Evolutionary conservation across 1,140 invertebrate species (phyloP), one percentile per base, ranked within the genome.

Genomic region (Drosophila albomicans): DNA sequence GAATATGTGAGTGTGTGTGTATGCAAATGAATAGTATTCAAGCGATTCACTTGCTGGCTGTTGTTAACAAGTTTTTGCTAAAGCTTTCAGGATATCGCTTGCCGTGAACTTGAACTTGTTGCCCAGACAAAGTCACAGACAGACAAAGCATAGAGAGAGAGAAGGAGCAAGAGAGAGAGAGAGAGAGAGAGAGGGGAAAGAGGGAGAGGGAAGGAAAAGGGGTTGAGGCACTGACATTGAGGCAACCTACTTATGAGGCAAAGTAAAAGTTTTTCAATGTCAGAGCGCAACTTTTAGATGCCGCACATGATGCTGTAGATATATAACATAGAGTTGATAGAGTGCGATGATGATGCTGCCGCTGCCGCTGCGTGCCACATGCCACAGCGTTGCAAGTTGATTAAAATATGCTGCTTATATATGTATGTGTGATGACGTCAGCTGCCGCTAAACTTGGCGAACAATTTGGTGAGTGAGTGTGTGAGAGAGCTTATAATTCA

Each of bases 181-280:
- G 54, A 1, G 11, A 45, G 13, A 45, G 49, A 35, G 28, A 7
- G 10, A 25, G 4, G 28, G 8, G 20, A 10, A 16, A 38, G n/a
- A 1, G 38, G n/a, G 13, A 7, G n/a, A 38, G 35, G 6, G n/a
- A 38, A 1, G 2, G 32, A 28, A 38, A 2, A 5, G 5, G 16
- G 11, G 10, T 15, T 1, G 13, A 8, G 41, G 35, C 35, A 28
- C 7, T 35, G 51, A 57, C 51, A 49, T 65, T 66, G 51, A 10
- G 30, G 52, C 68, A 76, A 76, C 74, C 74, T 76, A 76, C 74
- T 76, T 76, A 72, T 76, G 68, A 49, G 54, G 56, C 69, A 76
- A 62, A 76, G 58, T 70, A 76, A 76, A 72, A 69, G 65, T 76
- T 76, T 76, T 73, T 76, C 74, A 76, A 76, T 76, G 74, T 62